Evolutionary conservation across 2,797 vertebrate genomes (phyloP).

Genomic region (Gadopsis marmoratus): DNA sequence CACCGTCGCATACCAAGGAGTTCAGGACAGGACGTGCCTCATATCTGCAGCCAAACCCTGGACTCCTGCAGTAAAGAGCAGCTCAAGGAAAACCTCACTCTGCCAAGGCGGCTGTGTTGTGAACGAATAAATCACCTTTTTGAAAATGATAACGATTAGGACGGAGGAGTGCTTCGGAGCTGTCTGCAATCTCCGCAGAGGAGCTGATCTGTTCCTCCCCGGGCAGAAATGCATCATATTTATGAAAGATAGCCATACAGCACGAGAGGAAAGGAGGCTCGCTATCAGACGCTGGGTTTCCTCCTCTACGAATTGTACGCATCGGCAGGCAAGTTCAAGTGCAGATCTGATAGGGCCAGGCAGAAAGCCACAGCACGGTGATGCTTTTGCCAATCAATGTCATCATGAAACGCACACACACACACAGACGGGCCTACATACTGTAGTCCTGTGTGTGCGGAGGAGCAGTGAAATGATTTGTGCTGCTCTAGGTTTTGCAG

Average conservation of each 20-base stretch:
- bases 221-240: slow-evolving; percentile 56
- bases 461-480: slow-evolving; percentile 61
- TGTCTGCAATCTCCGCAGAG: slow-evolving; percentile 32
- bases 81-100: slow-evolving; percentile 16
- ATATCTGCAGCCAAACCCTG: slow-evolving; percentile 55
- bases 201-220: slow-evolving; percentile 35
- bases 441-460: slow-evolving; percentile 43
- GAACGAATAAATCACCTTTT: slow-evolving; percentile 61
- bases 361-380: slow-evolving; percentile 59
- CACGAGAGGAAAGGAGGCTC: slow-evolving; percentile 34
- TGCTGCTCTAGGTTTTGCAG: slow-evolving; percentile 67
- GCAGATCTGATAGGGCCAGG: slow-evolving; percentile 72
- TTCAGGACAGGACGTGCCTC: slow-evolving; percentile 52
- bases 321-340: slow-evolving; percentile 67
- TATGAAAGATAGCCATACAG: slow-evolving; percentile 59
- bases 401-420: slow-evolving; percentile 56
- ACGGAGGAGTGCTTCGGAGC: slow-evolving; percentile 37
- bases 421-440: slow-evolving; percentile 24
- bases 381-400: slow-evolving; percentile 72
- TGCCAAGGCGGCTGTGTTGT: slow-evolving; percentile 24
- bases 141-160: slow-evolving; percentile 48
- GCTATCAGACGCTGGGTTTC: slow-evolving; percentile 55
- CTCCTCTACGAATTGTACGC: slow-evolving; percentile 31
- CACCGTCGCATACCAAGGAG: slow-evolving; percentile 52
- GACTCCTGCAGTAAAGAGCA: slow-evolving; percentile 37